Evolutionary conservation across 2,797 vertebrate species (phyloP), one percentile per base, ranked within the genome.

Genomic region (Graptemys geographica): DNA sequence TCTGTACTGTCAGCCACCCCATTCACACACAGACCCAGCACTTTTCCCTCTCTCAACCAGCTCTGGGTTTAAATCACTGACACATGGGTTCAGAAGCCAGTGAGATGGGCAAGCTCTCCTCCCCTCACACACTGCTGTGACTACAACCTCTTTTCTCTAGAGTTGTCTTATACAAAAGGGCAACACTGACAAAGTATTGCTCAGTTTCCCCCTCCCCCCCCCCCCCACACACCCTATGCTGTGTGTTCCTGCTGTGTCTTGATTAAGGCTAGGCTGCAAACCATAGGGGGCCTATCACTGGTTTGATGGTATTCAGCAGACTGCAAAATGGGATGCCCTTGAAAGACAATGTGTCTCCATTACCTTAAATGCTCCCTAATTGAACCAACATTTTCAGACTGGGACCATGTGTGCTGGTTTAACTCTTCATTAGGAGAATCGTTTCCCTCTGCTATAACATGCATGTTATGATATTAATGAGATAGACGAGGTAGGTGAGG

Each of bases 291-390:
- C 44, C 95, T 56, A 82, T 91, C 90, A 51, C 23, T 19, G 33
- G 59, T 90, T 90, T 93, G 44, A 87, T 72, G n/a, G 56, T 55
- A 83, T 89, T 95, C 90, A 96, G 69, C 23, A 90, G 49, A 90
- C 18, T 52, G 83, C 8, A 88, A 94, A 95, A 90, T 91, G 51
- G 51, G 84, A 83, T 18, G 89, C 23, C 5, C 2, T 37, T 84
- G 83, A 92, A 96, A 53, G 44, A 94, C 90, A 93, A 51, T 41
- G 82, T 10, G 51, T 92, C 92, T 87, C 93, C 53, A 81, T 93
- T 96, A 90, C 85, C 69, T 21, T 88, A 83, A 94, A 95, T 95
- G 56, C 53, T 92, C 86, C 33, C 79, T 92, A 55, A 56, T 72
- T 91, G 85, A 92, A 56, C 76, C 18, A 18, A 44, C 8, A 11